Base-by-base conservation (phyloP, 1,140 invertebrate species). In the Gonatopus flavifemur region DNA sequence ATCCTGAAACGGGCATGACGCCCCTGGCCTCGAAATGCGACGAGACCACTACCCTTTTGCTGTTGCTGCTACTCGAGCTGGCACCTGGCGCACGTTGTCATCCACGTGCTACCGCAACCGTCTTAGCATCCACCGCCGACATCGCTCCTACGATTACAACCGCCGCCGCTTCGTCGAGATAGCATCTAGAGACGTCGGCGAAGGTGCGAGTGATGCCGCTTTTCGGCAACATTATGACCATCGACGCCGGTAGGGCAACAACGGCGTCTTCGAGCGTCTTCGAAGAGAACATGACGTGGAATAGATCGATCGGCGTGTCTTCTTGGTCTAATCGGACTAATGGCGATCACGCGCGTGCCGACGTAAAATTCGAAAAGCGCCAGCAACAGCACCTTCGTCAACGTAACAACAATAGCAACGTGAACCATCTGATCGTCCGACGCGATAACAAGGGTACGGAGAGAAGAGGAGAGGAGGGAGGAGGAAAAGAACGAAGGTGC, bases 21-120 rank as follows among this genome's bases (percentile, higher is more conserved):
- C 61, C 70, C 62, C 62, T 69, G 69, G 63, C 70, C 66, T 71
- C 70, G 74, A 74, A 64, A 77, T 77, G 75, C 74, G 67, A 73
- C 72, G 64, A 68, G 64, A 64, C 64, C 52, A 68, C 57, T 42
- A 59, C 69, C 57, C 60, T 67, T 13, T 49, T 70, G 55, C 52
- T 75, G 57, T 45, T 68, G 48, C 59, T 62, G 58, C 60, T 72
- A 57, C 52, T 74, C 55, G 55, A 69, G 48, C 44, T 68, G 31
- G 59, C 56, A 48, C 49, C 60, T 32, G 58, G 52, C 21, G 59
- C 57, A 38, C 55, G 53, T 38, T 62, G 59, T 39, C 51, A 61
- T 30, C 40, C 58, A 38, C 58, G 58, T 45, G 46, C 50, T 13
- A 45, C 53, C 30, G 19, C 43, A 24, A 32, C 18, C 39, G 9